Evolutionary conservation across 2,797 vertebrate species (phyloP), one percentile per base, ranked within the genome.

Genomic region (Enteromius radiatus): DNA sequence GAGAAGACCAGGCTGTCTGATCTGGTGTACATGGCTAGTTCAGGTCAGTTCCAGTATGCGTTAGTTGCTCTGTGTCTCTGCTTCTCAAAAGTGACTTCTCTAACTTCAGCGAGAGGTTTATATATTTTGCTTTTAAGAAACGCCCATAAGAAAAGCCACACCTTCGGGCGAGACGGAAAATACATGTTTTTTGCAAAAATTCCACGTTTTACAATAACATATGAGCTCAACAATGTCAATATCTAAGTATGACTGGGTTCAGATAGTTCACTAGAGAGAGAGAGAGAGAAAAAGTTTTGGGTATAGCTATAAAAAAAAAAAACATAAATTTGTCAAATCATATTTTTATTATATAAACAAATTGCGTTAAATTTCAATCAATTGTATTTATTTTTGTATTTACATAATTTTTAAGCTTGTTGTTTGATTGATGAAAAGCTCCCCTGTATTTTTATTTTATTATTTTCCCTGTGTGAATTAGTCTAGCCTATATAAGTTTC

Each of bases 1-100:
- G 88, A 85, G 86, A 93, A 9, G 0, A 90, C 89, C 64, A 87
- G 0, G 85, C 92, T 92, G 73, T 86, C 77, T 2, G 94, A 89
- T 65, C 92, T 90, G 8, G 87, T 36, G 76, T 88, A 93, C 93
- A 94, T 94, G 5, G 7, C 80, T 83, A 6, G 78, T 8, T 12
- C 71, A 1, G 12, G 5, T 69, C 63, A 5, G 59, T 65, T 84
- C 28, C 54, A 38, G 61, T 61, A 43, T 12, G 38, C 84, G 1
- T 5, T 52, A 0, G 26, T 52, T n/a, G 78, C 36, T 12, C 33
- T 47, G 5, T 52, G 45, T 36, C 5, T 70, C 17, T 74, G 45
- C 38, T 49, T 54, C 84, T 84, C 59, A 19, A 83, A 82, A 88
- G 0, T 17, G 3, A 0, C 3, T 78, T 78, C 33, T 41, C 45